phyloP scores from a whole-genome alignment of 2,888 invertebrate genomes.

The Hypomecis atomaria region DNA sequence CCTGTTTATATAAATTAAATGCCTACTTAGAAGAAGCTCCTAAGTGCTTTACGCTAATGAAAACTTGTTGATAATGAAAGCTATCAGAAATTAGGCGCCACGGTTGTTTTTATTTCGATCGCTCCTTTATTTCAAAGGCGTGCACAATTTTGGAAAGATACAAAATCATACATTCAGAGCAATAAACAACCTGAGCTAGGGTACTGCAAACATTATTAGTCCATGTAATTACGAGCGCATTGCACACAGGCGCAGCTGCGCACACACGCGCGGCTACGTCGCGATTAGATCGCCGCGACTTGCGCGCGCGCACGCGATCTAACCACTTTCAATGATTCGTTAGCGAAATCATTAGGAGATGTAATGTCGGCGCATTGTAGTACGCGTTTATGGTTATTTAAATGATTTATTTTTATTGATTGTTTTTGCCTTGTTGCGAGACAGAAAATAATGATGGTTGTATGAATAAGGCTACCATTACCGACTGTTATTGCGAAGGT shows the following conservation, averaged over 20 bases:
- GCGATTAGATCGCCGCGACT: conserved; percentile 63
- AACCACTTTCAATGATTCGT: conserved; percentile 84
- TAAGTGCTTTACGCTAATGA: no score
- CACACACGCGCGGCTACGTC: conserved; percentile 51
- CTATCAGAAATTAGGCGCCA: no score
- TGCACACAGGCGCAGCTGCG: conserved; percentile 63
- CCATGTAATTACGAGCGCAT: conserved; percentile 59
- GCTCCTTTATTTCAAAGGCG: not conserved
- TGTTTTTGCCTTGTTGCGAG: conserved; percentile 84
- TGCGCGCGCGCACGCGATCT: conserved; percentile 78
- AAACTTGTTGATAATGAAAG: no score
- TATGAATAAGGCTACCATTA: conserved; percentile 81
- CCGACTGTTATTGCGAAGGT: conserved; percentile 75
- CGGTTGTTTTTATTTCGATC: not conserved
- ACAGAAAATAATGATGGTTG: conserved; percentile 83
- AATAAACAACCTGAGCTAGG: conserved; percentile 4
- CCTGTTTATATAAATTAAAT: no score
- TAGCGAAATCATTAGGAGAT: conserved; percentile 85
- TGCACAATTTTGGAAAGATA: not conserved
- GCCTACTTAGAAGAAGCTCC: no score
- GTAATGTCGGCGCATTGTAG: conserved; percentile 83
- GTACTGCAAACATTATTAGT: conserved; percentile 43
- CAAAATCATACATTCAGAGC: not conserved
- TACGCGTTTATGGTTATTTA: conserved; percentile 84
- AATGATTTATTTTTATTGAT: conserved; percentile 85